Evolutionary conservation across 2,888 invertebrate genomes (phyloP), one percentile per base, ranked within the genome.

Genomic region (Drosophila maculinotata): DNA sequence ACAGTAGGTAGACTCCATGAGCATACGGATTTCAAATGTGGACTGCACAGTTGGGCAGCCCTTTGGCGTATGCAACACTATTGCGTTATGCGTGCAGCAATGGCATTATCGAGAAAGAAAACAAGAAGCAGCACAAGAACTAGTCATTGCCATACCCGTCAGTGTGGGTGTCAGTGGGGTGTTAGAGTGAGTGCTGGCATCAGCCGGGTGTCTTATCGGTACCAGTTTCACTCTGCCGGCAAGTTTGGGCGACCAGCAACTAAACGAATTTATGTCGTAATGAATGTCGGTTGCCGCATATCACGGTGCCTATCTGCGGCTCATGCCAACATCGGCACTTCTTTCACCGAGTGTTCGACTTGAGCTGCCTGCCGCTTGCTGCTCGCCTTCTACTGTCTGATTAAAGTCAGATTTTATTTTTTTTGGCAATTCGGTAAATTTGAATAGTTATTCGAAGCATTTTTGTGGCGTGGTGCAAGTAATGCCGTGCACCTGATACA

Each of bases 261-360:
- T 69, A 69, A 85, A 70, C 80, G 70, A 82, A 82, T 81, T 86
- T 81, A 83, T 86, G 83, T 76, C 70, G 77, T 79, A 81, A 86
- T 83, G 86, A 81, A 81, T 76, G 83, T 79, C 80, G 67, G 86
- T 67, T 69, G 76, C 69, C 76, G 63, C 83, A 79, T 81, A 82
- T 81, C 80, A 70, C 44, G 31, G 48, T 65, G 66, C 69, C 79
- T 85, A 85, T 79, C 86, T 69, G 63, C 48, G 66, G 69, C 63
- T 68, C 76, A 52, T 76, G 66, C 73, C 67, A 65, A 81, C 68
- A 69, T 79, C 39, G 64, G 69, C 76, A 67, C 64, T 62, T 75
- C 63, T 69, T 51, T 51, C 30, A 39, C 33, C 39, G 10, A 12
- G 33, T 51, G 10, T 28, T 44, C 10, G 36, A 54, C 38, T 33